These are phyloP conservation scores for Entomyzon cyanotis DNA, from an alignment of 2,113 vertebrate species.

Conservation along the genomic window DNA sequence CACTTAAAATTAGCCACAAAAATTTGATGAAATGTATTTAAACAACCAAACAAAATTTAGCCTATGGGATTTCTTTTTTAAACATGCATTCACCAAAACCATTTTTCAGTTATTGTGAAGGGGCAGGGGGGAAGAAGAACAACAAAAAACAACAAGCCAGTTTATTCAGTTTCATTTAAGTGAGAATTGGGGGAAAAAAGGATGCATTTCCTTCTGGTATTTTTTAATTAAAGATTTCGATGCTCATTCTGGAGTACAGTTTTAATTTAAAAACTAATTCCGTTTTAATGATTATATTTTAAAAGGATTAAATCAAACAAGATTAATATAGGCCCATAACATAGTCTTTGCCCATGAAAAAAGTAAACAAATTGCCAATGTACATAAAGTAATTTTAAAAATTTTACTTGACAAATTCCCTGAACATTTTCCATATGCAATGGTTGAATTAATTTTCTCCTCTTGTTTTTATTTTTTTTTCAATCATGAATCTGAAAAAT, in stretches of 20 bases:
- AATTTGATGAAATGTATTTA: background rate
- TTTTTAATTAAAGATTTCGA: background rate
- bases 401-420: background rate
- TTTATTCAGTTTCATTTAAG: background rate
- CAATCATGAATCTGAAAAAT: background rate
- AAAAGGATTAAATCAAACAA: background rate
- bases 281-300: background rate
- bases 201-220: background rate
- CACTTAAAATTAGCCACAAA: background rate
- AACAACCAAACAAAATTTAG: background rate
- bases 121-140: accelerated
- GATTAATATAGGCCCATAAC: background rate
- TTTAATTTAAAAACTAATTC: background rate
- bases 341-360: background rate
- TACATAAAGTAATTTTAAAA: background rate
- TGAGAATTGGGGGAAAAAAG: background rate
- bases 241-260: background rate
- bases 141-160: background rate
- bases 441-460: background rate
- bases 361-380: background rate
- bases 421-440: background rate
- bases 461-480: background rate
- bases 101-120: background rate
- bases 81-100: background rate
- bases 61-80: background rate